Base-by-base conservation (phyloP, 2,888 invertebrate genomes). In the Sclerodermus sp. region DNA sequence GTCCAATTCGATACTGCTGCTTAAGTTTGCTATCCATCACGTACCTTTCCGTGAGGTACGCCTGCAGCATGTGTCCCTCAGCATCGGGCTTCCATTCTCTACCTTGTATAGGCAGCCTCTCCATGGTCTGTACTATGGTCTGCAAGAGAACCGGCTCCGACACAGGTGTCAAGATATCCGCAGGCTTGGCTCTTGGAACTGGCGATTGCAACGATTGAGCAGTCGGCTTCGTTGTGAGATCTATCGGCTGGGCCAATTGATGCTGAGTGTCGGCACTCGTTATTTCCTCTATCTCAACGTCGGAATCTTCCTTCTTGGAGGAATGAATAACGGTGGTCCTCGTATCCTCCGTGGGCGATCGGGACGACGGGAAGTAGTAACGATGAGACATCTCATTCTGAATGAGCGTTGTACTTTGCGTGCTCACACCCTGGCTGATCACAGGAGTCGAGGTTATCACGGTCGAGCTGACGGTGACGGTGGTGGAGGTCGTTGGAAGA, bases 1-100 rank as follows among this genome's bases (percentile, higher is more conserved):
- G 59, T 1, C 72, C 74, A 0, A 73, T 70, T 9, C 73, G 64
- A 46, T 74, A 77, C 42, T 76, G 77, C 71, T 87, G 87, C 73
- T 89, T 89, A 51, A 88, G 86, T 75, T 85, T 86, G 34, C 86
- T 83, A 70, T 88, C 87, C 69, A 86, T 82, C 42, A 89, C 79
- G 13, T 89, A 87, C 67, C 87, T 82, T 69, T 89, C 89, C 1
- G 87, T 88, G 43, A 89, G 81, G 74, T 89, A 89, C 0, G 86
- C 87, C 58, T 88, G 88, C 45, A 89, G 77, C 82, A 88, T 84
- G 5, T 85, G 84, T 57, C 86, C 86, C 32, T 87, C 85, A 48
- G 73, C 65, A 1, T 73, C 70, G 0, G 73, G 67, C 38, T 75
- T 74, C 76, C 84, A 84, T 51, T 84, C 83, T 52, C 79, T 78